Percentiles rank a stretch among this genome's conserved stretches.
Conservation (phyloP, 2,797 vertebrate species). For the Microcaecilia unicolor region DNA sequence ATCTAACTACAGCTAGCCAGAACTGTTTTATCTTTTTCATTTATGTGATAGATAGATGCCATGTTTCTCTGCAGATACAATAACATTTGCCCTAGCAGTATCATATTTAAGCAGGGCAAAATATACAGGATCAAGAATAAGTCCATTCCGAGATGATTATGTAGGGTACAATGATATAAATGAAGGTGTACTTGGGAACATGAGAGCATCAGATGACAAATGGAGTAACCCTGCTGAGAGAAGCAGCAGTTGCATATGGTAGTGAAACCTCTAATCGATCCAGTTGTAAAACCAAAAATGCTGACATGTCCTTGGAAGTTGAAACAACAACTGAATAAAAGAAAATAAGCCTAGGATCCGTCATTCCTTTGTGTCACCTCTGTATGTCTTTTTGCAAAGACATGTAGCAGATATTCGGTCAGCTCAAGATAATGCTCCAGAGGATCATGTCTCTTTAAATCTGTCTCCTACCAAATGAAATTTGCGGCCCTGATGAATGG, state of each 20-base stretch:
- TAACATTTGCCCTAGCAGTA: no score
- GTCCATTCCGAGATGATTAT: no score
- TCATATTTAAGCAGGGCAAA: no score
- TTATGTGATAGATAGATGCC: no score
- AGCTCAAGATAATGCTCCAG: slow-evolving; percentile 45
- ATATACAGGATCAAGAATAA: no score
- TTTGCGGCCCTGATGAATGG: slow-evolving; percentile 70
- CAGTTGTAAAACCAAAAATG: slow-evolving; percentile 5
- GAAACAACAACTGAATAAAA: slow-evolving; percentile 25
- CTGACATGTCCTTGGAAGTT: slow-evolving; percentile 19
- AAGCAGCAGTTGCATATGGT: slow-evolving; percentile 24
- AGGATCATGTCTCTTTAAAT: slow-evolving; percentile 57
- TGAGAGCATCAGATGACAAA: no score
- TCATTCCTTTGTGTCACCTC: slow-evolving; percentile 24
- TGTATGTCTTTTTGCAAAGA: slow-evolving; percentile 41
- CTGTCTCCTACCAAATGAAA: slow-evolving; percentile 56
- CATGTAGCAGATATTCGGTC: slow-evolving; percentile 44
- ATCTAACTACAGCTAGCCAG: no score
- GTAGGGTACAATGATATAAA: no score
- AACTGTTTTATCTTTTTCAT: no score
- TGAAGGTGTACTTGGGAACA: no score
- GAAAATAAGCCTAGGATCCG: slow-evolving; percentile 34
- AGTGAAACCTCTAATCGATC: slow-evolving; percentile 20
- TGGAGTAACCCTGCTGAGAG: slow-evolving; percentile 1
- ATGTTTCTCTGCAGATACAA: no score